These are phyloP conservation scores for Tryphoninae sp. DNA, from an alignment of 2,888 invertebrate genomes.

Conservation along the genomic window DNA sequence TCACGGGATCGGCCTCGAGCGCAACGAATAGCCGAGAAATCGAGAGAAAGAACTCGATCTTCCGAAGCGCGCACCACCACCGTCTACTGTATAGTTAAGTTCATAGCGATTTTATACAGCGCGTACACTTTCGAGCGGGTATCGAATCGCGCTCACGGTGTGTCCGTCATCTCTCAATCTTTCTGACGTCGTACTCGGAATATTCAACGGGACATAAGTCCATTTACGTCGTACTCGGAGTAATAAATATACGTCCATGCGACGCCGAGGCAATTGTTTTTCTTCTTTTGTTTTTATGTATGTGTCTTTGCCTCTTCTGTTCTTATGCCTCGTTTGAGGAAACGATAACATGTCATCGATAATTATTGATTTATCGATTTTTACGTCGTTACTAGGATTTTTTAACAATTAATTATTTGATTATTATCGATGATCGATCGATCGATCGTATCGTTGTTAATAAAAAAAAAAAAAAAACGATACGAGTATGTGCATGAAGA, in stretches of 20 bases:
- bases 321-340: no score
- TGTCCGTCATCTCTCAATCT: slow-evolving; percentile 59
- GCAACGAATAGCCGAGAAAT: slow-evolving; percentile 60
- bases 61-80: slow-evolving; percentile 9
- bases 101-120: slow-evolving; percentile 37
- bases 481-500: not conserved
- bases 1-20: slow-evolving; percentile 61
- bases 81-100: slow-evolving; percentile 14
- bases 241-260: slow-evolving; percentile 50
- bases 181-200: slow-evolving; percentile 52
- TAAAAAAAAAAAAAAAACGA: no score
- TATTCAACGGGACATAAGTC: slow-evolving; percentile 60
- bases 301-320: not conserved
- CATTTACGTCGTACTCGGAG: slow-evolving; percentile 49
- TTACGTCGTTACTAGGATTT: not conserved
- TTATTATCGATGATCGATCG: not conserved
- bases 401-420: not conserved
- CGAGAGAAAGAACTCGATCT: slow-evolving; percentile 58
- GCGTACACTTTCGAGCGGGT: slow-evolving; percentile 14
- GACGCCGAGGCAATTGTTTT: slow-evolving; percentile 34
- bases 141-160: slow-evolving; percentile 46
- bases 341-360: not conserved
- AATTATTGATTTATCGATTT: not conserved
- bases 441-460: no score
- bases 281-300: not conserved